Evolutionary conservation across 1,140 invertebrate species (phyloP).

Genomic region (Heliconius hewitsoni): DNA sequence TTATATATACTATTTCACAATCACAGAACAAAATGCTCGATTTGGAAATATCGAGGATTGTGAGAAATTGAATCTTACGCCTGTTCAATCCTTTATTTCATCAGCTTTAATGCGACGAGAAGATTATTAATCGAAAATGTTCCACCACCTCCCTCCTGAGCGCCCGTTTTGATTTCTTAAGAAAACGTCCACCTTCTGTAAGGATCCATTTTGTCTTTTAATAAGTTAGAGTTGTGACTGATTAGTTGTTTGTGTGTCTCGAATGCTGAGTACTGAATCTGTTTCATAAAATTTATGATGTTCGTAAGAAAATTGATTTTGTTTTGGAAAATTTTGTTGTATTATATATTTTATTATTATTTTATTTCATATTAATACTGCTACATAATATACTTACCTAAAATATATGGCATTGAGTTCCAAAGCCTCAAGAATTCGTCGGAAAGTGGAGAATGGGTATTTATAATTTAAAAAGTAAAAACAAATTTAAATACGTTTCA

Average conservation of each 20-base stretch:
- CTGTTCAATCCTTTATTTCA: conserved; percentile 71
- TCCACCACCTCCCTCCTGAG: conserved; percentile 43
- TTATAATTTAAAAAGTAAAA: background rate
- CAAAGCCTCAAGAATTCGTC: too few relatives aligned
- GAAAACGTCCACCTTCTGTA: conserved; percentile 35
- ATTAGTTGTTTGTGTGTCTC: conserved; percentile 25
- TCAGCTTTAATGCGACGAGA: conserved; percentile 63
- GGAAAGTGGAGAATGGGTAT: too few relatives aligned
- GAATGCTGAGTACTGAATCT: conserved; percentile 22
- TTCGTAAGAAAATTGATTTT: background rate
- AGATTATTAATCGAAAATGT: conserved; percentile 66
- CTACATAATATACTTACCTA: background rate
- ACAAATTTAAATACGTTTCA: background rate
- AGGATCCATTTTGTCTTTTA: conserved; percentile 28
- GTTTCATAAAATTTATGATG: background rate
- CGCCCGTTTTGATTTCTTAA: conserved; percentile 45
- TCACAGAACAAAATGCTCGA: conserved; percentile 64
- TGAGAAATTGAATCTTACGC: conserved; percentile 76
- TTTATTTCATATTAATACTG: background rate
- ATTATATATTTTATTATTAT: background rate
- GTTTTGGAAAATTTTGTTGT: background rate
- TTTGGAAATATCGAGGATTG: conserved; percentile 65
- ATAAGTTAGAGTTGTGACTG: conserved; percentile 31
- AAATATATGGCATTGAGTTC: too few relatives aligned
- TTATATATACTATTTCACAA: conserved; percentile 64